Conservation (phyloP, 2,888 invertebrate species). For the Lacanobia wlatinum region DNA sequence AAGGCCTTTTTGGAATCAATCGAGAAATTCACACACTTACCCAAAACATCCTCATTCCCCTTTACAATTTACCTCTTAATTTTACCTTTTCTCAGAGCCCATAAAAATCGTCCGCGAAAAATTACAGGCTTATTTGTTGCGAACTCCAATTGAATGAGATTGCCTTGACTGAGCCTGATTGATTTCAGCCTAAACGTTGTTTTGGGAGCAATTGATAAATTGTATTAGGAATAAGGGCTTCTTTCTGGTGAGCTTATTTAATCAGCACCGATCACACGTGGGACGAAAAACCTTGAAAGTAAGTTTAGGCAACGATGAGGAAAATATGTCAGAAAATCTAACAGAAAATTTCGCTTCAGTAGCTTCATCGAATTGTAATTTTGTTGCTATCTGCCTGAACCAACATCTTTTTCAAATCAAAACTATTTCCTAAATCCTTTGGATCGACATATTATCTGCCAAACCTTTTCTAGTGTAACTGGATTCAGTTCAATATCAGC, state of each 20-base stretch:
- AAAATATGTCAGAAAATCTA: not conserved
- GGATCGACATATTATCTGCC: not conserved
- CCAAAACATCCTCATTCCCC: not conserved
- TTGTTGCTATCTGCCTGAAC: not conserved
- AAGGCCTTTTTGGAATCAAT: not conserved
- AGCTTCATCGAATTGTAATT: not conserved
- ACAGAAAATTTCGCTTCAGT: conserved; percentile 11
- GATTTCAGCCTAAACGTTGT: conserved; percentile 46
- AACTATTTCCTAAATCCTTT: not conserved
- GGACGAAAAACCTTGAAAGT: not conserved
- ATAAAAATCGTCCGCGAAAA: conserved; percentile 34
- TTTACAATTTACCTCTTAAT: conserved; percentile 22
- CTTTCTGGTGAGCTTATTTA: conserved; percentile 5
- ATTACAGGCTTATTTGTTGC: conserved; percentile 52
- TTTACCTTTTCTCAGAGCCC: conserved; percentile 15
- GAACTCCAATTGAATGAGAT: conserved; percentile 53
- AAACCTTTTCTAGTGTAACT: not conserved
- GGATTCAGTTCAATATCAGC: not conserved
- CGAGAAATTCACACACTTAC: not conserved
- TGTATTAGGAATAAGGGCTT: conserved; percentile 18
- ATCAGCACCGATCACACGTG: conserved; percentile 10
- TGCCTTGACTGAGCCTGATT: conserved; percentile 52
- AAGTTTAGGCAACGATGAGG: not conserved
- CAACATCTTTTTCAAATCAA: not conserved
- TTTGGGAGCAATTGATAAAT: conserved; percentile 40